Conservation (phyloP, 1,140 invertebrate genomes). For the Pygmarrhopalites habei region DNA sequence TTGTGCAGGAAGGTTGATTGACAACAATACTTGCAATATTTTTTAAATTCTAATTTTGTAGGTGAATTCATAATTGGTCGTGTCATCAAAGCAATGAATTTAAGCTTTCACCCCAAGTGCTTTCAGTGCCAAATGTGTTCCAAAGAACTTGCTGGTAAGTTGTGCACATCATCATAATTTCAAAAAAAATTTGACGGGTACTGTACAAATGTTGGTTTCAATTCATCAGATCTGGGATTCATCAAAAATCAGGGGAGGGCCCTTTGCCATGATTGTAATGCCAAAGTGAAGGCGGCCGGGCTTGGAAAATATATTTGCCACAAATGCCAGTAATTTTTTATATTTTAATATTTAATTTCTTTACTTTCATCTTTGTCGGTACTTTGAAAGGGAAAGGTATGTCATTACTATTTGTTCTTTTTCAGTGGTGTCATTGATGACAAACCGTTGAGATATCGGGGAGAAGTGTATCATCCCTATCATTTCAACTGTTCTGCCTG, state of each 20-base stretch:
- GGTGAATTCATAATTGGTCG: slow-evolving; percentile 93
- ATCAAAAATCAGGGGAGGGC: slow-evolving; percentile 89
- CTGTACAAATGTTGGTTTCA: no score
- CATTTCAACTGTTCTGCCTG: slow-evolving; percentile 96
- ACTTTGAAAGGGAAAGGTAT: no score
- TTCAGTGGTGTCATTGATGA: slow-evolving; percentile 89
- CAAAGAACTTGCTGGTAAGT: slow-evolving; percentile 83
- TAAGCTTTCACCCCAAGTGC: slow-evolving; percentile 96
- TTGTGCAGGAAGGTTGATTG: neutral
- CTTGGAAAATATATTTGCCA: slow-evolving; percentile 95
- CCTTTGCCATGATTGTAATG: slow-evolving; percentile 95
- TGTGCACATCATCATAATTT: no score
- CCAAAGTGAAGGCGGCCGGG: slow-evolving; percentile 87
- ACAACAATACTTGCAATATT: neutral
- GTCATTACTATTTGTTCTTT: no score
- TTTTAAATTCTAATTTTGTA: slow-evolving; percentile 42
- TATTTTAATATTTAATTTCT: no score
- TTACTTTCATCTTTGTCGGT: no score
- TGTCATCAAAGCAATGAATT: slow-evolving; percentile 99
- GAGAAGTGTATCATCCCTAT: slow-evolving; percentile 97
- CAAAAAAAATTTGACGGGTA: no score
- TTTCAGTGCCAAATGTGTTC: slow-evolving; percentile 93
- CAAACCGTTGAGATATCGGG: slow-evolving; percentile 80
- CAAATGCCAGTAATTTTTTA: slow-evolving; percentile 99
- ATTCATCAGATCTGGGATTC: slow-evolving; percentile 95